phyloP scores from a whole-genome alignment of 1,140 invertebrate species.

The Rhysida immarginata region DNA sequence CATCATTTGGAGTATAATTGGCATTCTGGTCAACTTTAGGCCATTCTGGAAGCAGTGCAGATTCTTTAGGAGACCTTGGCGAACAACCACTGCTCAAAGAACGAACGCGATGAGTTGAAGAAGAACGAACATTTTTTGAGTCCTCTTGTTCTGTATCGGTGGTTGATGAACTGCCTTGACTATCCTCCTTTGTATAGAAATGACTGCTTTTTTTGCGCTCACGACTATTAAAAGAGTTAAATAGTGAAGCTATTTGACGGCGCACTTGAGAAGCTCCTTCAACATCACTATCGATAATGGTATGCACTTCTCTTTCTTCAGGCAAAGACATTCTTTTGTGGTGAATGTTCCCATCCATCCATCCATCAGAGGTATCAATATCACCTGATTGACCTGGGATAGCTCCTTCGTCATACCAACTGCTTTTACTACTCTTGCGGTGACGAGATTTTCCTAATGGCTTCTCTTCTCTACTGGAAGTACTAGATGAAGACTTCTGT shows the following conservation, averaged over 20 bases:
- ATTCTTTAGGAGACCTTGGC: neutral
- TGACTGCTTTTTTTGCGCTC: neutral
- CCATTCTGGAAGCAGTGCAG: too few relatives aligned
- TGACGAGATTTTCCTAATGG: neutral
- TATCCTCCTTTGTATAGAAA: neutral
- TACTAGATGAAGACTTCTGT: slow-evolving; percentile 9
- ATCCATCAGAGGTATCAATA: slow-evolving; percentile 1
- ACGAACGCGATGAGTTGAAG: neutral
- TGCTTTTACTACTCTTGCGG: slow-evolving; percentile 6
- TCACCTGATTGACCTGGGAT: slow-evolving; percentile 11
- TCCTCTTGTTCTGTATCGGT: neutral
- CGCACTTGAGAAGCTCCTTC: neutral
- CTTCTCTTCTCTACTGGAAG: slow-evolving; percentile 1
- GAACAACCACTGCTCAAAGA: neutral
- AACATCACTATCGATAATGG: neutral
- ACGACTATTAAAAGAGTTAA: neutral
- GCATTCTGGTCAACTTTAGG: neutral
- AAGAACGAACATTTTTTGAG: neutral
- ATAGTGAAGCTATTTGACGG: neutral
- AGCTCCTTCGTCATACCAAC: slow-evolving; percentile 15
- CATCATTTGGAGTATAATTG: neutral
- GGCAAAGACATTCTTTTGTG: neutral
- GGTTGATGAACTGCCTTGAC: neutral
- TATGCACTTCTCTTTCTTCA: neutral
- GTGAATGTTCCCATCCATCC: neutral